These are phyloP conservation scores for Creontiades dilutus DNA, from an alignment of 2,888 invertebrate species.

Conservation along the genomic window DNA sequence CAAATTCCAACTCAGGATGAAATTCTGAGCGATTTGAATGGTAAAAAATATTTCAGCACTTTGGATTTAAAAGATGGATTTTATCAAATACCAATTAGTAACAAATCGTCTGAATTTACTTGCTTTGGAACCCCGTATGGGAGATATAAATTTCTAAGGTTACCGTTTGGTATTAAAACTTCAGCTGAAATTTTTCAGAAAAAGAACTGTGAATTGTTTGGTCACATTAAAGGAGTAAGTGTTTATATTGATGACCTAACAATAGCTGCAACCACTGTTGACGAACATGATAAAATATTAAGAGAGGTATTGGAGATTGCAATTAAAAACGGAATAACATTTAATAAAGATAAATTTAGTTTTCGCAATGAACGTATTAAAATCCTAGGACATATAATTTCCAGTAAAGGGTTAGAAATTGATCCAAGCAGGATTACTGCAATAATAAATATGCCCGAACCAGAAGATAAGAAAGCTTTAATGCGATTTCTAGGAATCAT, in stretches of 20 bases:
- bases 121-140: background rate
- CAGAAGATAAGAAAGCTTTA: slow-evolving; percentile 10
- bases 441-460: background rate
- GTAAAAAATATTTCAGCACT: no score
- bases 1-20: slow-evolving; percentile 76
- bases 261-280: slow-evolving; percentile 73
- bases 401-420: background rate
- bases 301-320: slow-evolving; percentile 28
- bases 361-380: background rate
- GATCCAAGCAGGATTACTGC: background rate
- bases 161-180: background rate
- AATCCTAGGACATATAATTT: slow-evolving; percentile 31
- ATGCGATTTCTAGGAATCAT: background rate
- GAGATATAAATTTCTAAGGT: background rate
- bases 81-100: no score
- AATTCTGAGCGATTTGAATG: no score
- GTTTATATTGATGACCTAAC: slow-evolving; percentile 74
- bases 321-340: background rate
- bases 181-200: background rate
- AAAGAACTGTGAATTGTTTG: slow-evolving; percentile 3
- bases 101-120: no score
- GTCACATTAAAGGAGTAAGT: no score
- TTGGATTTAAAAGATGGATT: no score
- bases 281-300: slow-evolving; percentile 45
- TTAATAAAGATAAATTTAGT: slow-evolving; percentile 19